These are phyloP conservation scores for Salpingus planirostris DNA, from an alignment of 2,888 invertebrate genomes.

Conservation along the genomic window DNA sequence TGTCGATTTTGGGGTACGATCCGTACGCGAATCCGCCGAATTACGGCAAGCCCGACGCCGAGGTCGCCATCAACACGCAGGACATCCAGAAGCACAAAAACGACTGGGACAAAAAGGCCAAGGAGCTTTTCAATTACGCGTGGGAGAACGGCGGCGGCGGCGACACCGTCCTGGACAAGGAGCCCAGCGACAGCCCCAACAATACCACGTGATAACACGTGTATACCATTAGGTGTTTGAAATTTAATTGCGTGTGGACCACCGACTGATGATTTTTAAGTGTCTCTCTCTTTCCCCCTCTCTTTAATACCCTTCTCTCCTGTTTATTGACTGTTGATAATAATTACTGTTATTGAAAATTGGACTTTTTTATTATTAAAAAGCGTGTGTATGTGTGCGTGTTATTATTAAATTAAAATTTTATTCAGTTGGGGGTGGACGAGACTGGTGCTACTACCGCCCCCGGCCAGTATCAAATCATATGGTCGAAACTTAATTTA, in stretches of 20 bases:
- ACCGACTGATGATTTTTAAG: too few relatives aligned
- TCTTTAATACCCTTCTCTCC: too few relatives aligned
- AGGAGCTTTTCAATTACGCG: constrained; percentile 36
- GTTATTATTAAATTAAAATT: too few relatives aligned
- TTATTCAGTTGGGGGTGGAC: too few relatives aligned
- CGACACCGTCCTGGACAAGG: constrained; percentile 33
- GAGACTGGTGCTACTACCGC: too few relatives aligned
- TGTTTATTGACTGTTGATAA: too few relatives aligned
- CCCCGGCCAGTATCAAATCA: too few relatives aligned
- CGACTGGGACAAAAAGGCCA: constrained; percentile 39
- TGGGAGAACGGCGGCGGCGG: constrained; percentile 23
- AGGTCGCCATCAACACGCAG: constrained; percentile 60
- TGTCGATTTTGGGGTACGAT: constrained; percentile 87
- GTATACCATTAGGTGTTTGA: constrained; percentile 26
- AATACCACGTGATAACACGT: constrained; percentile 34
- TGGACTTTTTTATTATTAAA: too few relatives aligned
- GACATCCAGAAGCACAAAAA: constrained; percentile 35
- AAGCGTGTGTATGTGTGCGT: too few relatives aligned
- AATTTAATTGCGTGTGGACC: constrained; percentile 24
- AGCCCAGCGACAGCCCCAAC: constrained; percentile 35
- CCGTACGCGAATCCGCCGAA: constrained; percentile 93
- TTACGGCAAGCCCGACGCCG: constrained; percentile 77
- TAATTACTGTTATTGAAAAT: too few relatives aligned
- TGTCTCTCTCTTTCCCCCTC: too few relatives aligned
- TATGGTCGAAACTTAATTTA: too few relatives aligned